A percentile compares a stretch with the other conserved stretches of the same genome.
Conservation (phyloP, 2,113 vertebrate genomes). For the Ciconia maguari region DNA sequence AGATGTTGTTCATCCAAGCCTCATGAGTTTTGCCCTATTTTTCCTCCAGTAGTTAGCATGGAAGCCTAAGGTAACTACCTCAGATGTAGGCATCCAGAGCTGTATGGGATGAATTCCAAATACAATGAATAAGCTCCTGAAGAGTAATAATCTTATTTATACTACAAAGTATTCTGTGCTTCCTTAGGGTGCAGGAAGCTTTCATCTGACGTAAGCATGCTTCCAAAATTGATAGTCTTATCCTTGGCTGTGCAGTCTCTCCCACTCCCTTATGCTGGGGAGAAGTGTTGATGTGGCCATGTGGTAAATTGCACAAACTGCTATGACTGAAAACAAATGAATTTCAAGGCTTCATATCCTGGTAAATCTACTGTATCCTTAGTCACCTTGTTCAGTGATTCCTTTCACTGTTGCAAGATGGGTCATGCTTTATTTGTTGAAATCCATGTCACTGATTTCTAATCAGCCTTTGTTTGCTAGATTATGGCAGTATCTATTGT, state of each 20-base stretch:
- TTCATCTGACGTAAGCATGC: background rate
- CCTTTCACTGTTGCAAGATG: background rate
- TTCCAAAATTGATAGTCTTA: background rate
- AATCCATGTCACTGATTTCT: background rate
- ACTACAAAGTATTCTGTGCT: background rate
- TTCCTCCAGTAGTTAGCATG: background rate
- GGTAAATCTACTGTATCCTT: slow-evolving; percentile 13
- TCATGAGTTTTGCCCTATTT: background rate
- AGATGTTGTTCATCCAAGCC: background rate
- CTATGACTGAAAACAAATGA: background rate
- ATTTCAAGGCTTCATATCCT: slow-evolving; percentile 15
- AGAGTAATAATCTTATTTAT: slow-evolving; percentile 20
- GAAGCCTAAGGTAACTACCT: background rate
- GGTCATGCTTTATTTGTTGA: background rate
- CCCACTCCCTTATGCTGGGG: background rate
- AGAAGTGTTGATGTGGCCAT: background rate
- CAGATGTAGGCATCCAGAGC: background rate
- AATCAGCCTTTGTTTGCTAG: background rate
- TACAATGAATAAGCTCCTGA: background rate
- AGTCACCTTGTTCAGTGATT: background rate
- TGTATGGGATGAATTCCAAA: background rate
- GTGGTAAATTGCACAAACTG: background rate
- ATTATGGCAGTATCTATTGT: background rate
- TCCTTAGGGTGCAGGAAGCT: background rate
- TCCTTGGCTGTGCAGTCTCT: background rate